These are phyloP conservation scores for Diloba caeruleocephala DNA, from an alignment of 2,888 invertebrate genomes.

Conservation along the genomic window DNA sequence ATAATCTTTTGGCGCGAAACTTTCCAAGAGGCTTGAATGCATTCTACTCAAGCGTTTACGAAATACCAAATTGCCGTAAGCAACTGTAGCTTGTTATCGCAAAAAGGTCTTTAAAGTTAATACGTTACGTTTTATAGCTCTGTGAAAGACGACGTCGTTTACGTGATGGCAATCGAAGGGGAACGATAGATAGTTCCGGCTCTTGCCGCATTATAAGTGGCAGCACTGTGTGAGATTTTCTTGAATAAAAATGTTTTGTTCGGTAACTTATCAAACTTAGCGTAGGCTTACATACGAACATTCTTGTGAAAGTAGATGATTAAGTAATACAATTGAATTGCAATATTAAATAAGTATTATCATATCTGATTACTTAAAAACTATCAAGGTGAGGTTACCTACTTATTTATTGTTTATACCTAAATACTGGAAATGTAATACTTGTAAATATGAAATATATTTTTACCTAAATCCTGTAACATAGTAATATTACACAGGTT, in stretches of 20 bases:
- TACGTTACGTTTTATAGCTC: constrained; percentile 72
- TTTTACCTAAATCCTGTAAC: no score
- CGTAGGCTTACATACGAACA: no score
- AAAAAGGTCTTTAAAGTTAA: constrained; percentile 67
- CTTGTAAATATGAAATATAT: no score
- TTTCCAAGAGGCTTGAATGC: constrained; percentile 34
- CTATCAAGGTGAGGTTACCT: no score
- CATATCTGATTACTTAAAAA: no score
- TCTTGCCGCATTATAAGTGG: constrained; percentile 62
- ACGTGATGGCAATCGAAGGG: constrained; percentile 53
- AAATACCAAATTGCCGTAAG: constrained; percentile 61
- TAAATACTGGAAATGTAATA: no score
- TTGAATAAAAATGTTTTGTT: constrained; percentile 16
- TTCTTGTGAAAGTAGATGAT: no score
- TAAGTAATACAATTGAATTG: no score
- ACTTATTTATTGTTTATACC: no score
- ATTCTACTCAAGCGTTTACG: constrained; percentile 34
- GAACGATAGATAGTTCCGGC: constrained; percentile 68
- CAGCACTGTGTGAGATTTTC: constrained; percentile 66
- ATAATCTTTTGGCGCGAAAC: constrained; percentile 50
- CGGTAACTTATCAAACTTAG: constrained; percentile 9
- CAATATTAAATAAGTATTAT: no score
- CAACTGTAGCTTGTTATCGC: constrained; percentile 49
- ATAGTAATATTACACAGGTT: neutral
- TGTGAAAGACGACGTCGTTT: constrained; percentile 58